Conservation (phyloP, 2,797 vertebrate genomes). For the Loriculus beryllinus region DNA sequence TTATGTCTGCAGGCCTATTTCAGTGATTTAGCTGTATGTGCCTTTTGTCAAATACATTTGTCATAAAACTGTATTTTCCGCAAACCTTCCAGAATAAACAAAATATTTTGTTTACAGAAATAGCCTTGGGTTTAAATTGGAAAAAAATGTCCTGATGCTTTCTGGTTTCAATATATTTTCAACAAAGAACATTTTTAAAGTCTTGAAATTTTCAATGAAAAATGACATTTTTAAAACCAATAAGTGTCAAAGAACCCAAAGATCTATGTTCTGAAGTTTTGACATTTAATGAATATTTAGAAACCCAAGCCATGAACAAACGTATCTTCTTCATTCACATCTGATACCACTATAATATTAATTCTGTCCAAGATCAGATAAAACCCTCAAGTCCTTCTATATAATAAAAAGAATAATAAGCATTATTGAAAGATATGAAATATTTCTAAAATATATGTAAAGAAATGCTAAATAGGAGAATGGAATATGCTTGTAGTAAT, state of each 20-base stretch:
- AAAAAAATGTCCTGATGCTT: background rate
- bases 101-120: slow-evolving; percentile 14
- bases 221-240: accelerated
- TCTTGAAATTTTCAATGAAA: background rate
- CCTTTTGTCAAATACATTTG: slow-evolving; percentile 44
- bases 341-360: background rate
- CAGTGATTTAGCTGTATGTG: background rate
- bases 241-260: background rate
- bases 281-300: background rate
- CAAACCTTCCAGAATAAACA: slow-evolving; percentile 14
- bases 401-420: background rate
- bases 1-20: background rate
- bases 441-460: background rate
- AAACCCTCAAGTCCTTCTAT: background rate
- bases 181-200: background rate
- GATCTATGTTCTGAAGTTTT: background rate
- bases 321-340: background rate
- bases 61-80: background rate
- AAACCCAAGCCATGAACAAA: background rate
- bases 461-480: background rate
- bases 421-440: background rate
- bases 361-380: background rate
- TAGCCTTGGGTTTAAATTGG: background rate
- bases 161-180: background rate
- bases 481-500: background rate